phyloP scores from a whole-genome alignment of 2,888 invertebrate genomes.

The Lithophane semibrunnea region DNA sequence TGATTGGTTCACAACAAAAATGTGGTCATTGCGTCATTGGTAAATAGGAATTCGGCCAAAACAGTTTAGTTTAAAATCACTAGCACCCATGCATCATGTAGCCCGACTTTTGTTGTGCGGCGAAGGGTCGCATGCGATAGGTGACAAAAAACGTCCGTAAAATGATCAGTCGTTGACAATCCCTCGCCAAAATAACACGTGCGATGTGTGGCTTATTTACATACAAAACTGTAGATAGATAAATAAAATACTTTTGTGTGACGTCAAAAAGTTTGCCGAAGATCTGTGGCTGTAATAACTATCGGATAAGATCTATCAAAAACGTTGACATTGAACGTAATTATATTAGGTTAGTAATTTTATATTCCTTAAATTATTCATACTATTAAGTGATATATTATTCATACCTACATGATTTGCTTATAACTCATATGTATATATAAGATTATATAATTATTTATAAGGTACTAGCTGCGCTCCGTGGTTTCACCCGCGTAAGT shows the following conservation, averaged over 20 bases:
- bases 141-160: neutral
- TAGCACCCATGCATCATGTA: neutral
- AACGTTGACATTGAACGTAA: neutral
- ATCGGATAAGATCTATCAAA: neutral
- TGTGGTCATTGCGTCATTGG: no score
- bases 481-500: no score
- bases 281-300: neutral
- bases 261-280: neutral
- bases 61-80: no score
- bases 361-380: neutral
- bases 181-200: constrained; percentile 4
- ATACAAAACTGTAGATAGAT: neutral
- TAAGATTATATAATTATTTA: no score
- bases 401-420: neutral
- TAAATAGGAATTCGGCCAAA: neutral
- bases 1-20: neutral
- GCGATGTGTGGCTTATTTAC: neutral
- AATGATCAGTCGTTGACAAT: neutral
- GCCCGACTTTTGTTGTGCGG: neutral
- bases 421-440: neutral
- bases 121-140: constrained; percentile 3
- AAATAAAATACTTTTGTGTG: neutral
- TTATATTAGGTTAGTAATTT: neutral
- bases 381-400: neutral
- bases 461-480: no score